Evolutionary conservation across 2,113 vertebrate genomes (phyloP).

Genomic region (Dipodomys stephensi): DNA sequence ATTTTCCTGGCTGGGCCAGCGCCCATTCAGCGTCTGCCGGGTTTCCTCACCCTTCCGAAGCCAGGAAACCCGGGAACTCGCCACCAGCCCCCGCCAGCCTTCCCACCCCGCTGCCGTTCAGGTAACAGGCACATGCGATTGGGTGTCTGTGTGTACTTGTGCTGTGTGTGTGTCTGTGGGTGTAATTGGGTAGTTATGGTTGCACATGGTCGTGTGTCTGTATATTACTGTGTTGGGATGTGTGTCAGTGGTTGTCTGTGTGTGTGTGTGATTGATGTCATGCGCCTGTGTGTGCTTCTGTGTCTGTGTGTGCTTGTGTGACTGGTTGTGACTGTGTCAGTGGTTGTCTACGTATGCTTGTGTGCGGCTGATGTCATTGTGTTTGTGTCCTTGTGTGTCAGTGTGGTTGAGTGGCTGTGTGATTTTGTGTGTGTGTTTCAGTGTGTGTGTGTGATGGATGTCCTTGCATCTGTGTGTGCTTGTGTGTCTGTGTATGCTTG

Average conservation of each 20-base stretch:
- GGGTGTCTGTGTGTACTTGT: too few species aligned
- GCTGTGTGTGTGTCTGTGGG: too few species aligned
- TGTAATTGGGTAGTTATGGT: too few species aligned
- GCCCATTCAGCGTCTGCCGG: background rate
- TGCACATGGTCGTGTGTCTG: background rate
- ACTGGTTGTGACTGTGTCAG: too few species aligned
- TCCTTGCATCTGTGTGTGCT: too few species aligned
- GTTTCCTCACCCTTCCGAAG: constrained; percentile 17
- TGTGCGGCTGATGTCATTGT: too few species aligned
- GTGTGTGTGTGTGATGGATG: background rate
- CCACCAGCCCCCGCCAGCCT: background rate
- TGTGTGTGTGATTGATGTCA: background rate
- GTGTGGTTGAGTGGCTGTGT: background rate
- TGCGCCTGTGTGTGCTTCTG: too few species aligned
- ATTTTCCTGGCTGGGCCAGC: too few species aligned
- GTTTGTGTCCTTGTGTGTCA: background rate
- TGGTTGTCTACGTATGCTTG: background rate
- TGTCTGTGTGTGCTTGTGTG: background rate
- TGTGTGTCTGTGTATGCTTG: too few species aligned
- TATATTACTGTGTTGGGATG: too few species aligned
- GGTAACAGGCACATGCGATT: background rate
- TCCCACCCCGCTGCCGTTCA: background rate
- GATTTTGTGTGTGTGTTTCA: background rate
- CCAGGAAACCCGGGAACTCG: background rate
- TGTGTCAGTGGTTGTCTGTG: too few species aligned